These are phyloP conservation scores for Heliconius erato DNA, from an alignment of 2,888 invertebrate genomes.

Conservation along the genomic window DNA sequence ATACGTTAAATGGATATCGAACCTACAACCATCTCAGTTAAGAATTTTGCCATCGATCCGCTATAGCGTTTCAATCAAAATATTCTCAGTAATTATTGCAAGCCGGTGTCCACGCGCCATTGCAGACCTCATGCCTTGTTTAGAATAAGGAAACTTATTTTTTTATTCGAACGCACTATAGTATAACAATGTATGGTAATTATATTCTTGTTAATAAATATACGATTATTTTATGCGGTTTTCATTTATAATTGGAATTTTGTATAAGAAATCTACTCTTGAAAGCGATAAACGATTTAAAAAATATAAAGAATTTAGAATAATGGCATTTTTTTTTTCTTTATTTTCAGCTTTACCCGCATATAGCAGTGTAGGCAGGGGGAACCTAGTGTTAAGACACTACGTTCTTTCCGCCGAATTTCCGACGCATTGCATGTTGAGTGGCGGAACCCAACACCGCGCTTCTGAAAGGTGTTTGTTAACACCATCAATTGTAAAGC, in stretches of 20 bases:
- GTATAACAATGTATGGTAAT: conserved; percentile 8
- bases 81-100: conserved; percentile 17
- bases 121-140: conserved; percentile 67
- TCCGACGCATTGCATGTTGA: too few species aligned
- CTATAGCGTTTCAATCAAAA: neutral
- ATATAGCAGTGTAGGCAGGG: too few species aligned
- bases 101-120: conserved; percentile 60
- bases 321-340: neutral
- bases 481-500: too few species aligned
- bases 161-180: conserved; percentile 35
- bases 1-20: neutral
- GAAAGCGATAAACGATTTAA: neutral
- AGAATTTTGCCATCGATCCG: neutral
- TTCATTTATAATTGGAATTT: neutral
- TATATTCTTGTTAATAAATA: conserved; percentile 9
- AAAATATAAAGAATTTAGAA: neutral
- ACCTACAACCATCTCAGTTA: neutral
- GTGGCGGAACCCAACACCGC: too few species aligned
- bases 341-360: too few species aligned
- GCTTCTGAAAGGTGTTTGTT: too few species aligned
- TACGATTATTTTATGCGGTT: conserved; percentile 7
- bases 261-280: neutral
- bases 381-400: too few species aligned
- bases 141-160: conserved; percentile 42
- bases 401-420: too few species aligned